phyloP scores from a whole-genome alignment of 1,140 invertebrate species.

The Zaprionus ornatus region DNA sequence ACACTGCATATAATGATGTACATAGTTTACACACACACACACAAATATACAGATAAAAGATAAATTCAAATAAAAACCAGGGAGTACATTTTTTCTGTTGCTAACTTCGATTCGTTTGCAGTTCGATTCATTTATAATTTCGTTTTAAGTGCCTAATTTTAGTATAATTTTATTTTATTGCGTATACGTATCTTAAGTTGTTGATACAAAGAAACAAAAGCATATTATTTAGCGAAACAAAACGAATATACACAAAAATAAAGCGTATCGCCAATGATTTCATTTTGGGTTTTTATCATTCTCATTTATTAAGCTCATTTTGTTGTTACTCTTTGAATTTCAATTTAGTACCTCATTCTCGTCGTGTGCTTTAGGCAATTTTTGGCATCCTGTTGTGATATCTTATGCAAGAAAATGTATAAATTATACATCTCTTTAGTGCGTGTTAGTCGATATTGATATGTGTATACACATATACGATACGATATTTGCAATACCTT shows the following conservation, averaged over 20 bases:
- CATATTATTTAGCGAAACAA: slow-evolving; percentile 61
- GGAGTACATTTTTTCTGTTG: slow-evolving; percentile 61
- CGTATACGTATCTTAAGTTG: slow-evolving; percentile 70
- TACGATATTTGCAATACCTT: slow-evolving; percentile 60
- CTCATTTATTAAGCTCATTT: slow-evolving; percentile 16
- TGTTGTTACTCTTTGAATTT: slow-evolving; percentile 13
- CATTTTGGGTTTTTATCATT: slow-evolving; percentile 44
- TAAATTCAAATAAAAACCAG: slow-evolving; percentile 14
- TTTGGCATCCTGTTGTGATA: slow-evolving; percentile 76
- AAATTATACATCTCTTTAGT: slow-evolving; percentile 54
- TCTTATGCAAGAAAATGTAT: slow-evolving; percentile 53
- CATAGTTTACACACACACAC: slow-evolving; percentile 43
- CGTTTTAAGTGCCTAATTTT: slow-evolving; percentile 62
- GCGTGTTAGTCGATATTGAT: slow-evolving; percentile 58
- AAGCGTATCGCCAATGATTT: slow-evolving; percentile 75
- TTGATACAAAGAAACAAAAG: slow-evolving; percentile 78
- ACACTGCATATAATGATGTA: slow-evolving; percentile 42
- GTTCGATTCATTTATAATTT: slow-evolving; percentile 59
- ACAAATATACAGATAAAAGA: slow-evolving; percentile 27
- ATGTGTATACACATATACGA: slow-evolving; percentile 2
- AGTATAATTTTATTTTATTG: slow-evolving; percentile 68
- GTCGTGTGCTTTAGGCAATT: slow-evolving; percentile 72
- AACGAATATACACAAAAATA: slow-evolving; percentile 55
- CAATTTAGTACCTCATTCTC: slow-evolving; percentile 54
- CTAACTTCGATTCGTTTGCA: slow-evolving; percentile 57